Evolutionary conservation across 2,113 vertebrate genomes (phyloP), one percentile per base, ranked within the genome.

Genomic region (Silurus asotus): DNA sequence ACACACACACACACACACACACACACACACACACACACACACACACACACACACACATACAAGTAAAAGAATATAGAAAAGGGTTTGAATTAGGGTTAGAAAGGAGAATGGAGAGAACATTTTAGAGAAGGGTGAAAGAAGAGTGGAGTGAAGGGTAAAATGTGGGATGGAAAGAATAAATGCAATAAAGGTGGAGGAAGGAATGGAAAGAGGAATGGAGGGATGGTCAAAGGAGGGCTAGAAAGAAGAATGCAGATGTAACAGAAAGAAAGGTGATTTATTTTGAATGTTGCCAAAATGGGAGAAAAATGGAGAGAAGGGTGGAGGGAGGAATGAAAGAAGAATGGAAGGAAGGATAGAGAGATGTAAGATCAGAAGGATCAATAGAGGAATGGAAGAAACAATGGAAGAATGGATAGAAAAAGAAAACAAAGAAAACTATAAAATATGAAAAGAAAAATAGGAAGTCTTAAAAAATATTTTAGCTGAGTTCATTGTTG

Each of bases 1-100:
- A 82, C 87, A 81, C 49, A 89, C 72, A 87, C 37, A 88, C 86
- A 87, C 88, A 90, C 92, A 89, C 89, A 81, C 28, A 89, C 87
- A 77, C 78, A 76, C 72, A 74, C 83, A 72, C 72, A 83, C 75
- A 79, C 76, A 61, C 69, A 20, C 69, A 10, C 69, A 49, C 69
- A 74, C 45, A 74, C 70, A 74, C 70, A 74, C 70, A 72, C 15
- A 19, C 69, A 48, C 69, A 72, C 37, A 49, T 5, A 48, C 14
- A 67, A 25, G n/a, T 5, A 28, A 69, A 67, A 67, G 64, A 67
- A 28, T 20, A 19, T 19, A 7, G 59, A 11, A 23, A n/a, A 65
- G 20, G 61, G 15, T 2, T 20, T 15, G 6, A 28, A 69, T 17
- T 8, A 15, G 48, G 7, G 70, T 1, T 20, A 49, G 45, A 19